A percentile compares a stretch with the other conserved stretches of the same genome.
Conservation (phyloP, 2,888 invertebrate genomes). For the Aricia artaxerxes region DNA sequence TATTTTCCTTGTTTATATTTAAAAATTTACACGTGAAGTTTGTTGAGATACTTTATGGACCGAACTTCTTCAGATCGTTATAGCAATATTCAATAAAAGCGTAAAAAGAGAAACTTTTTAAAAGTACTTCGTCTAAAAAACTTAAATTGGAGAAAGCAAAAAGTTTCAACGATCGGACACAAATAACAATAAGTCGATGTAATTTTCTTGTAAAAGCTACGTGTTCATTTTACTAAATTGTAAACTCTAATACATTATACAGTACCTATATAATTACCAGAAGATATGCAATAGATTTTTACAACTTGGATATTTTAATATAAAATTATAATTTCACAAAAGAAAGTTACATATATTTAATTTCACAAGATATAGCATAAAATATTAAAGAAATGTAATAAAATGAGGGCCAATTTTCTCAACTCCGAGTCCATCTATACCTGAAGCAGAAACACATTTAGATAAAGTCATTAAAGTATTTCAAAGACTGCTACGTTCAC, state of each 20-base stretch:
- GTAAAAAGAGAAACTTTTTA: conserved; percentile 36
- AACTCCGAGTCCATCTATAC: conserved; percentile 27
- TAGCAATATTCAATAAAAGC: conserved; percentile 42
- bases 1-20: conserved; percentile 10
- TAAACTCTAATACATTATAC: neutral
- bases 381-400: conserved; percentile 14
- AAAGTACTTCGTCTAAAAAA: conserved; percentile 35
- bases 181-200: neutral
- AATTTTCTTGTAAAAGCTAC: neutral
- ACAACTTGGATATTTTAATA: too few relatives aligned
- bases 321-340: too few relatives aligned
- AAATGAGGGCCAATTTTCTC: neutral
- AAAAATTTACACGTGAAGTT: conserved; percentile 35
- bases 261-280: neutral
- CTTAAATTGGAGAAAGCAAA: conserved; percentile 34
- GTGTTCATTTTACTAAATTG: neutral
- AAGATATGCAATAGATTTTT: too few relatives aligned
- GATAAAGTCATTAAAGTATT: conserved; percentile 35
- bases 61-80: conserved; percentile 37
- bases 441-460: conserved; percentile 32
- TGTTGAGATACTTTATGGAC: conserved; percentile 32
- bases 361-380: neutral
- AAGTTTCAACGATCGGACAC: conserved; percentile 10
- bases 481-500: conserved; percentile 33
- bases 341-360: neutral